Evolutionary conservation across 2,113 vertebrate species (phyloP), one percentile per base, ranked within the genome.

Genomic region (Rhinichthys klamathensis): DNA sequence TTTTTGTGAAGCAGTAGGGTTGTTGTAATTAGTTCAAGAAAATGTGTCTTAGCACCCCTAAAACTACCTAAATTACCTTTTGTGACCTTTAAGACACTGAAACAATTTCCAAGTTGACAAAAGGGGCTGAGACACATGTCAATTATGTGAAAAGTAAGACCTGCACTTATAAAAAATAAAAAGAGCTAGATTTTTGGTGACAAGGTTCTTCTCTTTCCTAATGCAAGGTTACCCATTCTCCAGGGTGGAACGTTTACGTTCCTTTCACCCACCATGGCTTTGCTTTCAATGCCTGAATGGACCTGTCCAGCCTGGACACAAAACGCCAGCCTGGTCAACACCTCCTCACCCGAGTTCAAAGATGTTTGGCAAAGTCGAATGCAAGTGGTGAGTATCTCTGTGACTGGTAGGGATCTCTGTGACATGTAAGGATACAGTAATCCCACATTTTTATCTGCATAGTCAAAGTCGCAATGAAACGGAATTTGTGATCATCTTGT

Each of bases 201-300:
- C 49, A 12, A 58, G 1, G 11, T 10, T 60, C 2, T 32, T 54
- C 9, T 49, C 9, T 78, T 32, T 78, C 76, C 21, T 4, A 60
- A 58, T 76, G 7, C 58, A 87, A 99, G 98, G 92, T 90, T 99
- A 80, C 98, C 98, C 86, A 98, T 99, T 91, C 95, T 99, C 73
- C 98, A 99, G 91, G 98, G 98, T 85, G 97, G 97, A 4, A 97
- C 98, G 0, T 97, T 99, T 89, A 93, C 95, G 0, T 95, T 99
- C 58, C 73, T 99, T 88, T 95, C 96, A 0, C 97, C 98, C 0
- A 96, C 96, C 72, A 92, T 98, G 91, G 96, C 98, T 18, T 96
- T 99, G 96, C 92, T 99, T 44, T 97, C 97, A 79, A 97, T 98
- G 86, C 97, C 97, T 0, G 84, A 90, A n/a, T 98, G 96, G 97